Evolutionary conservation across 1,140 invertebrate genomes (phyloP), one percentile per base, ranked within the genome.

Genomic region (Leucophenga varia): DNA sequence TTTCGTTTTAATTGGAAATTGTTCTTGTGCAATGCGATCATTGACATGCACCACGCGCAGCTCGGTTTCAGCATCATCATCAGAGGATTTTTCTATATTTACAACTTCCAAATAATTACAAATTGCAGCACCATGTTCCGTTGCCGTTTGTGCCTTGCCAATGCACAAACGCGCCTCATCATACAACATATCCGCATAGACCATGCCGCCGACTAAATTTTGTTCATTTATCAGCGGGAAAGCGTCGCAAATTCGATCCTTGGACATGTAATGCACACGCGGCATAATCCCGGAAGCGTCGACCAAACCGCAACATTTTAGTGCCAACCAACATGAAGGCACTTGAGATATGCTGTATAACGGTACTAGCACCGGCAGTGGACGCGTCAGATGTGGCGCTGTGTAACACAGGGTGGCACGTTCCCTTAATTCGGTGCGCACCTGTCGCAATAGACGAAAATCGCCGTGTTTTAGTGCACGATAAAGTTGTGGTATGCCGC

Each of bases 111-210:
- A 22, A 30, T 50, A 45, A 19, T 50, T 49, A 8, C 17, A 32
- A 13, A 50, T 2, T 17, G 4, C 21, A 6, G 49, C 49, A 9
- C 43, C 28, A 10, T 32, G 25, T 4, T 43, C 36, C 1, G 16
- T 37, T n/a, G 49, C 49, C 16, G 49, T 40, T 28, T 46, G 18
- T 1, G 43, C 43, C 28, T 46, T 18, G 1, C 43, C 35, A 3
- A 51, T 21, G 21, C 49, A 51, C 3, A 51, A 10, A 1, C 49
- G 16, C 13, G 49, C 43, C 22, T 51, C 49, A 17, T 51, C 43
- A 34, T 39, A 40, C 20, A 45, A 42, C 3, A 38, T 34, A 9
- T 51, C 49, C 10, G 45, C 38, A 17, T 30, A 45, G 28, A 46
- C 49, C 31, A 51, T n/a, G 3, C 42, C 31, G 7, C 43, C 49